Base-by-base conservation (phyloP, 2,888 invertebrate genomes). In the Ernsta delagoae region DNA sequence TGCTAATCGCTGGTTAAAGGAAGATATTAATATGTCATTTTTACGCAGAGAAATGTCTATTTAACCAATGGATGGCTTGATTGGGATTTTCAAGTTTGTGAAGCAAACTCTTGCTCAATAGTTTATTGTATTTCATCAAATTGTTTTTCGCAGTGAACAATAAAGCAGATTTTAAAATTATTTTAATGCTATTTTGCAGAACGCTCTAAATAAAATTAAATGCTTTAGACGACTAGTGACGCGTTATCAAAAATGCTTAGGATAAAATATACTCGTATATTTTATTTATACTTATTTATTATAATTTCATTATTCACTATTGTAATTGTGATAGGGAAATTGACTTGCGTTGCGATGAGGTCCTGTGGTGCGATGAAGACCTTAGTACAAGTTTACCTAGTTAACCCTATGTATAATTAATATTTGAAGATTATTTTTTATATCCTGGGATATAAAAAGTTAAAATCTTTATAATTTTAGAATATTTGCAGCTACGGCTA, bases 221-320 rank as follows among this genome's bases (percentile, higher is more conserved):
- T 31, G 64, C 57, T 65, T 59, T 59, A 59, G 59, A 59, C 59
- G 48, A 53, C 31, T 57, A 65, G 65, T 59, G 59, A 65, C 59
- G 65, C 34, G 50, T 53, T 65, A 50, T 65, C 48, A 48, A 48
- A 65, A 50, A 50, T 59, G 59, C 31, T 65, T 65, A 59, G 65
- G 50, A 50, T 39, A 12, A 48, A 3, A 12, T 48, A 3, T 4
- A n/a, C 5, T 48, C 24, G 39, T 39, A 39, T 39, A 12, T 59
- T 50, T 53, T 53, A 31, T 31, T 53, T 53, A 16, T 16, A 16
- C n/a, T n/a, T n/a, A 50, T 59, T 48, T 59, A 65, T 65, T 59
- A 8, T 65, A 59, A 53, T 53, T 65, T 59, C 16, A 59, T 65
- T 57, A 48, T 48, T 61, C 5, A 24, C 39, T 41, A 54, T 59